phyloP scores from a whole-genome alignment of 2,888 invertebrate species.

The Podotricha telesiphe region DNA sequence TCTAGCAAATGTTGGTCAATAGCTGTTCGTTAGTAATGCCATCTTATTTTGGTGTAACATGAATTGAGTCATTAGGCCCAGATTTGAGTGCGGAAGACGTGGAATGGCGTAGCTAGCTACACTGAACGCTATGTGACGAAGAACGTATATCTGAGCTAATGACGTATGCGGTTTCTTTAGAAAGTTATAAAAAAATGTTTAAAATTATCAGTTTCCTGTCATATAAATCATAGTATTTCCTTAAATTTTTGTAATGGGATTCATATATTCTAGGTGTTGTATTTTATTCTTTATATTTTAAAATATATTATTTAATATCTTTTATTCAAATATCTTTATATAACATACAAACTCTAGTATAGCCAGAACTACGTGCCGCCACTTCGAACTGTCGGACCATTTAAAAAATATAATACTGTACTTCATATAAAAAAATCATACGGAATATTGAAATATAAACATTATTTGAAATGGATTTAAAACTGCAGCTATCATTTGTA shows the following conservation, averaged over 20 bases:
- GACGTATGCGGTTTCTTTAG: not conserved
- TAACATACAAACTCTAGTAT: too few relatives aligned
- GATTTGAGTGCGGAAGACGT: slow-evolving; percentile 31
- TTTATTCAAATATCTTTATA: too few relatives aligned
- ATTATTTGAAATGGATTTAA: too few relatives aligned
- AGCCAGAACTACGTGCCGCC: too few relatives aligned
- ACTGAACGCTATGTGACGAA: not conserved
- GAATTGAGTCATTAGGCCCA: slow-evolving; percentile 28
- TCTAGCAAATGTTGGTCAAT: slow-evolving; percentile 34
- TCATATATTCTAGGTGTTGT: not conserved
- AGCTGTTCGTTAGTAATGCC: slow-evolving; percentile 34
- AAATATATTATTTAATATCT: too few relatives aligned
- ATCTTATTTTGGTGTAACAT: slow-evolving; percentile 19
- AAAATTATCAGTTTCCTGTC: not conserved
- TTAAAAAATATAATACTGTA: too few relatives aligned
- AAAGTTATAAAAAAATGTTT: slow-evolving; percentile 12
- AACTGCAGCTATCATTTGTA: too few relatives aligned
- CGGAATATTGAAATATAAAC: too few relatives aligned
- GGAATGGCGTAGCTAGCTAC: not conserved
- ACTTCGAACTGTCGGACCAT: too few relatives aligned
- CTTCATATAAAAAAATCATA: too few relatives aligned
- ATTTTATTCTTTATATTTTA: too few relatives aligned
- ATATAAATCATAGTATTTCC: not conserved
- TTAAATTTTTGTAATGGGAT: not conserved
- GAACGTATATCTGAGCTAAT: slow-evolving; percentile 5